phyloP scores from a whole-genome alignment of 2,888 invertebrate species.

The Xestia rhomboidea region DNA sequence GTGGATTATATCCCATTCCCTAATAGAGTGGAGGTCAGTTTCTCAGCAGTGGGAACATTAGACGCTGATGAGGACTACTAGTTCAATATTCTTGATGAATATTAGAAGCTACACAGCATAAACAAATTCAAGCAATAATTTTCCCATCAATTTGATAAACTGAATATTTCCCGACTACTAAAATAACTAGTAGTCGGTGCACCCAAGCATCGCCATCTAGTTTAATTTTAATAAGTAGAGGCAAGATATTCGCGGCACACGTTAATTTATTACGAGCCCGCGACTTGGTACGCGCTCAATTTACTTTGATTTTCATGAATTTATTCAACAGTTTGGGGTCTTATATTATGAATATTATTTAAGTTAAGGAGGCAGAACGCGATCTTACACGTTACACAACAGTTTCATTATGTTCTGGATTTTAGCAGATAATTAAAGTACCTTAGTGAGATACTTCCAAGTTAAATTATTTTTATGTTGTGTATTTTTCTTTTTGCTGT shows the following conservation, averaged over 20 bases:
- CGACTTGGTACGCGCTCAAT: conserved; percentile 58
- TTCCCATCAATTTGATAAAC: conserved; percentile 1
- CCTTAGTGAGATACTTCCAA: background rate
- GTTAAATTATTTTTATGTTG: background rate
- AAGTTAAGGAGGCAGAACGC: conserved; percentile 30
- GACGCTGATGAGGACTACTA: background rate
- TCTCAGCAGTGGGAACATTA: background rate
- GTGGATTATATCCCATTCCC: background rate
- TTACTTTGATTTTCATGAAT: conserved; percentile 64
- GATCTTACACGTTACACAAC: conserved; percentile 22
- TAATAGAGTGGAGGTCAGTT: background rate
- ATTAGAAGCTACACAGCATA: no score
- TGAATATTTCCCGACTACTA: background rate
- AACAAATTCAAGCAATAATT: background rate
- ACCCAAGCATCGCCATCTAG: conserved; percentile 23
- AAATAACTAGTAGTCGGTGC: conserved; percentile 47
- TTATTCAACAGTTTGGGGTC: conserved; percentile 60
- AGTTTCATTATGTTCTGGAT: conserved; percentile 15
- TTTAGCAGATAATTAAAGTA: conserved; percentile 10
- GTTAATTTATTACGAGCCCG: conserved; percentile 60
- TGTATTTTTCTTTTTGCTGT: background rate
- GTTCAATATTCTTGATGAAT: background rate
- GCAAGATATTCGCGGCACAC: conserved; percentile 31
- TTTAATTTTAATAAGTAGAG: conserved; percentile 53
- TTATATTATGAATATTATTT: conserved; percentile 57